These are phyloP conservation scores for Coenonympha glycerion DNA, from an alignment of 2,888 invertebrate species.

Conservation along the genomic window DNA sequence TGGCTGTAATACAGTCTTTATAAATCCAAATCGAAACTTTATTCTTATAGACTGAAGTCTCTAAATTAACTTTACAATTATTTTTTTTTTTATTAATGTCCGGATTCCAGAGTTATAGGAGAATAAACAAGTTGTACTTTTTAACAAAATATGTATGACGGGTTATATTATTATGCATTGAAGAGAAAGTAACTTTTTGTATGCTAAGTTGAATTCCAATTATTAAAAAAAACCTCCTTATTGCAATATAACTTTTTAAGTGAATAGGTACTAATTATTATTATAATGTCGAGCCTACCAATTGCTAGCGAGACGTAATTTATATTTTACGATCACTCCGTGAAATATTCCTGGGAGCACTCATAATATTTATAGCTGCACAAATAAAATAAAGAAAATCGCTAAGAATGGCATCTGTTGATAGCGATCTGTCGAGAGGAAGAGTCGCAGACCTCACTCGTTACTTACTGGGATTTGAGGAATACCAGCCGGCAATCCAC, in stretches of 20 bases:
- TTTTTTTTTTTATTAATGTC: no score
- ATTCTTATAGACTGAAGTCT: no score
- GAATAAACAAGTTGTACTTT: no score
- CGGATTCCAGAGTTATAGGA: no score
- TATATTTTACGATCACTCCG: background rate
- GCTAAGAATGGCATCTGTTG: background rate
- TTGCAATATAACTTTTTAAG: no score
- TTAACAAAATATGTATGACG: no score
- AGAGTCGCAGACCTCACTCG: background rate
- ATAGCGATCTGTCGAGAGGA: background rate
- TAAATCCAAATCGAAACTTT: no score
- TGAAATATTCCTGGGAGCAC: background rate
- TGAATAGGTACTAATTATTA: no score
- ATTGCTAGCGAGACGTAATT: background rate
- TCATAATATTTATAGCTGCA: background rate
- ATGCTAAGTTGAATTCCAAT: background rate
- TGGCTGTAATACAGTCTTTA: no score
- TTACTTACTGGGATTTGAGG: background rate
- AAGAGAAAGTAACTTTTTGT: background rate
- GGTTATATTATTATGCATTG: no score
- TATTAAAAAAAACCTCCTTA: background rate
- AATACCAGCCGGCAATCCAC: background rate
- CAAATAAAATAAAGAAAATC: background rate
- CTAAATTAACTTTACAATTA: no score
- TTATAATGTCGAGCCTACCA: no score